Percentiles rank a stretch among this genome's conserved stretches.
These are phyloP conservation scores for Zingel zingel DNA, from an alignment of 2,113 vertebrate genomes.

Conservation along the genomic window DNA sequence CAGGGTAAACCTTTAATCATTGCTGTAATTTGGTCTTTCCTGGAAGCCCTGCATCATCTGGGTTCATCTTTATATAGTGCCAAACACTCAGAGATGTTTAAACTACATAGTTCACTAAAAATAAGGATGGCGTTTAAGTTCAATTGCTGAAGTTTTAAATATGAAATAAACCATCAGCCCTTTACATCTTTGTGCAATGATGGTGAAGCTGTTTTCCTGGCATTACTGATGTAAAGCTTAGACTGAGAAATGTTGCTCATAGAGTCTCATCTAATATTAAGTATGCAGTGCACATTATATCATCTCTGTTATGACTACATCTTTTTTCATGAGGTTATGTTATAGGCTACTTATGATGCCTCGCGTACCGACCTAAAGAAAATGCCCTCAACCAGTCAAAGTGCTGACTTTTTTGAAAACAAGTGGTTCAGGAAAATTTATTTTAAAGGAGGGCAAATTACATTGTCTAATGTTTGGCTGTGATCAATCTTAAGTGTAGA, in stretches of 20 bases:
- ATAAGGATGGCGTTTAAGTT: neutral
- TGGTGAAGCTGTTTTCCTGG: neutral
- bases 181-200: neutral
- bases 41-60: neutral
- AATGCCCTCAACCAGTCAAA: neutral
- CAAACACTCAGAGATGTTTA: neutral
- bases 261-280: conserved; percentile 25
- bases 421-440: conserved; percentile 2
- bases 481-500: conserved; percentile 7
- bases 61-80: neutral
- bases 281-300: neutral
- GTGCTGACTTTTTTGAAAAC: conserved; percentile 14
- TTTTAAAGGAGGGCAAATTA: neutral
- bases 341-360: neutral
- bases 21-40: neutral
- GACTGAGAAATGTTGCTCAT: neutral
- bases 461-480: neutral
- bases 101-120: neutral
- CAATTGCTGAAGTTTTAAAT: neutral
- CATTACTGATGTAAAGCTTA: neutral
- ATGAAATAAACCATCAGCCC: neutral
- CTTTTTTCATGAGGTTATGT: neutral
- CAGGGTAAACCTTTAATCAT: neutral
- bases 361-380: neutral
- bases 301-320: neutral